phyloP scores from a whole-genome alignment of 2,113 vertebrate genomes.

The Pycnonotus jocosus region DNA sequence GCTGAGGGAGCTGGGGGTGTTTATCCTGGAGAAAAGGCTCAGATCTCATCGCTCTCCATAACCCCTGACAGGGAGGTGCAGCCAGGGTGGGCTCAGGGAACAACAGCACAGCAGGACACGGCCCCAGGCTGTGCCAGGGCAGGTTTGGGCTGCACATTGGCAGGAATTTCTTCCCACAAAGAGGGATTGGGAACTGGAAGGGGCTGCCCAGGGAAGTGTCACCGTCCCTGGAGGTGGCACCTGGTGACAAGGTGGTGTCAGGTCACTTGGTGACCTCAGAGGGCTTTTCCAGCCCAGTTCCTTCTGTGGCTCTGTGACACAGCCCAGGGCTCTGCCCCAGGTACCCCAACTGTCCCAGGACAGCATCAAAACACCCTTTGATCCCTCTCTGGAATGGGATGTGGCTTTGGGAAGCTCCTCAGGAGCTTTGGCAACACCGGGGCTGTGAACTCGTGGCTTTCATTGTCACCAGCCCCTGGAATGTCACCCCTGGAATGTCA shows the following conservation, averaged over 20 bases:
- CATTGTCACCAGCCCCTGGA: not conserved
- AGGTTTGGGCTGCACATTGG: rapidly evolving
- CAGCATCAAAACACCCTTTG: not conserved
- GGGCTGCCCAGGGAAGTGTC: not conserved
- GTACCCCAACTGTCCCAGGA: not conserved
- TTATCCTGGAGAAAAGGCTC: not conserved
- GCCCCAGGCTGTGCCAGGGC: not conserved
- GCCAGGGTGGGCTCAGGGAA: not conserved
- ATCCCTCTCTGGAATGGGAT: not conserved
- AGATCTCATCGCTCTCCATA: rapidly evolving
- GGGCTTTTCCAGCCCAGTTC: not conserved
- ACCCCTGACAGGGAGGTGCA: not conserved
- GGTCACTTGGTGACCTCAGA: not conserved
- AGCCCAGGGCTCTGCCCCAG: not conserved
- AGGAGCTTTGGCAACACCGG: not conserved
- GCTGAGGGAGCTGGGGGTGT: not conserved
- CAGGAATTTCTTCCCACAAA: not conserved
- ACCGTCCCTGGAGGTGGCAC: rapidly evolving
- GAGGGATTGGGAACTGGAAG: not conserved
- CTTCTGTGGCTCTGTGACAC: not conserved
- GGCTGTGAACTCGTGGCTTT: not conserved
- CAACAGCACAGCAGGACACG: not conserved
- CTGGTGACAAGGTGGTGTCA: not conserved
- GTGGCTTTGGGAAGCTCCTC: not conserved
- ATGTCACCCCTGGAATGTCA: not conserved